phyloP scores from a whole-genome alignment of 2,113 vertebrate genomes.

The Lamprotornis superbus region DNA sequence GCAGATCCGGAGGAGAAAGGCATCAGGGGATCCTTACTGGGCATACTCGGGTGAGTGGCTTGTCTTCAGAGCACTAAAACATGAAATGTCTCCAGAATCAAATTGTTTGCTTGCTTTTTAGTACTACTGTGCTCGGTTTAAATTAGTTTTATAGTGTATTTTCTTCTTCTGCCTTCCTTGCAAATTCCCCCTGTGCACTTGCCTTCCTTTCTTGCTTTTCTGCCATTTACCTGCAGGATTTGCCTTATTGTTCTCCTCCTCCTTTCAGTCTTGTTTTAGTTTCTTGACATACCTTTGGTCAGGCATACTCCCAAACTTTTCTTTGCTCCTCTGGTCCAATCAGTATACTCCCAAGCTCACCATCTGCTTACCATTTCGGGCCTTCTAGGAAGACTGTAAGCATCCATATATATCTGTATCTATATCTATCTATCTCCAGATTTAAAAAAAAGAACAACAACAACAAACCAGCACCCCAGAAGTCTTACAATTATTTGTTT shows the following conservation, averaged over 20 bases:
- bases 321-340: neutral
- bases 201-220: neutral
- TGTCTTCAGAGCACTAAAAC: neutral
- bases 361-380: neutral
- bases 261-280: neutral
- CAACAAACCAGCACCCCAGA: no score
- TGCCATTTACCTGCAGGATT: neutral
- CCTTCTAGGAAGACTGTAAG: neutral
- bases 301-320: neutral
- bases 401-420: neutral
- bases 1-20: constrained; percentile 82
- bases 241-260: neutral
- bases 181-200: neutral
- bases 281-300: neutral
- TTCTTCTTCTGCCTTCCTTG: neutral
- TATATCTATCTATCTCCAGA: neutral
- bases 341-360: neutral
- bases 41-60: constrained; percentile 91
- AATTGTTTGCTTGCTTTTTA: neutral
- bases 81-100: neutral
- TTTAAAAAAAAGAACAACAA: neutral
- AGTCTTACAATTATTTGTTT: neutral
- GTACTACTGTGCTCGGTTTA: neutral
- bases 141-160: neutral
- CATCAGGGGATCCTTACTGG: constrained; percentile 90